Base-by-base conservation (phyloP, 2,113 vertebrate genomes). In the Hucho hucho region DNA sequence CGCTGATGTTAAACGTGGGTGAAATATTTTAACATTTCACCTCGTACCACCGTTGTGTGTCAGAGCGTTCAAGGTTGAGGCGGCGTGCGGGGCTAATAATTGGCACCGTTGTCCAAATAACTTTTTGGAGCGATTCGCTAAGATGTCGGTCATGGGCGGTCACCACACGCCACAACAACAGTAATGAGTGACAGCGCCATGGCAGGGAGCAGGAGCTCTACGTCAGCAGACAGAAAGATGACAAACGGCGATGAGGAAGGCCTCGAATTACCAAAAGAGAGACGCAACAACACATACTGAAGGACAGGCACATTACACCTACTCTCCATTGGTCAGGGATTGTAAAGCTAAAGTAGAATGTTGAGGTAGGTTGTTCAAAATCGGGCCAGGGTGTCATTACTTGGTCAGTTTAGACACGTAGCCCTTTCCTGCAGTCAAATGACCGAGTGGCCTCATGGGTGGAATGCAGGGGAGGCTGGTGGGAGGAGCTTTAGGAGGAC, bases 41-140 rank as follows among this genome's bases (percentile, higher is more conserved):
- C 49, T 28, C 47, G 25, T 18, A 65, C 13, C 74, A 58, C 73
- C 71, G 24, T 53, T 65, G 12, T 66, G 69, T 77, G 75, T 76
- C 77, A 75, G 76, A n/a, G 69, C 53, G 74, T 65, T 70, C 68
- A 68, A 74, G 61, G 71, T 74, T 79, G 43, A 32, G 29, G 81
- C 20, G 73, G 67, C 56, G 72, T 66, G 71, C 69, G 67, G 71
- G 71, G 70, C 77, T 81, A 83, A 85, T 85, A 80, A 84, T 73
- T 78, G 79, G 76, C 81, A 26, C 77, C 53, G 70, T 76, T 83
- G 79, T 77, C 76, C 70, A 74, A 37, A 73, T 83, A 74, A 78
- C 74, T 75, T 25, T 81, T 56, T 56, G 37, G 22, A 22, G 49
- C 4, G 68, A 73, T 86, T 46, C 69, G 47, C 49, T 43, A 69